Evolutionary conservation across 2,113 vertebrate genomes (phyloP), one percentile per base, ranked within the genome.

Genomic region (Planiliza haematocheilus): DNA sequence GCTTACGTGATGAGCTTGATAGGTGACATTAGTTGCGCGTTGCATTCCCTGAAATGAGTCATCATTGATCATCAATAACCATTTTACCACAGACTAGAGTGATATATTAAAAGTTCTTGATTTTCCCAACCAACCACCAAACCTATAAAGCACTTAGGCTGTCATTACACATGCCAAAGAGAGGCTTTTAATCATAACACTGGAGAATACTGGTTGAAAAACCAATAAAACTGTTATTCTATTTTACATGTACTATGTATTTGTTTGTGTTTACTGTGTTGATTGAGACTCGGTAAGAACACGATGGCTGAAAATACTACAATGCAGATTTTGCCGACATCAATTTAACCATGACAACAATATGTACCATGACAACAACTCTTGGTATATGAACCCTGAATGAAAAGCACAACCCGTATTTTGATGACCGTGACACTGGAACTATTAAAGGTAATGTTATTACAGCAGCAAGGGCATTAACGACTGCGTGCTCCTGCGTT

Each of bases 1-100:
- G 91, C 97, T 99, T 65, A 99, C 98, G 46, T 99, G 98, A 81
- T 99, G 97, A 39, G 98, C 97, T 89, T 99, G 98, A 84, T 99
- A 99, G 49, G 97, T 99, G 75, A 99, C 98, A 36, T 99, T 99
- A 14, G 98, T 99, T 16, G 98, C 96, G 81, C 97, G 94, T 81
- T 99, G 98, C 95, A 94, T 98, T 58, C 97, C 97, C 98, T 99
- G 74, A 37, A 90, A 85, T 46, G 0, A 67, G 8, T 30, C 24
- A 30, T 30, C 24, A 30, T 30, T n/a, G n/a, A n/a, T n/a, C n/a
- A n/a, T n/a, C n/a, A n/a, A n/a, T n/a, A n/a, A n/a, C n/a, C n/a
- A n/a, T n/a, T n/a, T n/a, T n/a, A n/a, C n/a, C n/a, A n/a, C n/a
- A n/a, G n/a, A n/a, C n/a, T n/a, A n/a, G 24, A 5, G 24, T 16